Evolutionary conservation across 1,140 invertebrate species (phyloP), one percentile per base, ranked within the genome.

Genomic region (Cataglyphis hispanica): DNA sequence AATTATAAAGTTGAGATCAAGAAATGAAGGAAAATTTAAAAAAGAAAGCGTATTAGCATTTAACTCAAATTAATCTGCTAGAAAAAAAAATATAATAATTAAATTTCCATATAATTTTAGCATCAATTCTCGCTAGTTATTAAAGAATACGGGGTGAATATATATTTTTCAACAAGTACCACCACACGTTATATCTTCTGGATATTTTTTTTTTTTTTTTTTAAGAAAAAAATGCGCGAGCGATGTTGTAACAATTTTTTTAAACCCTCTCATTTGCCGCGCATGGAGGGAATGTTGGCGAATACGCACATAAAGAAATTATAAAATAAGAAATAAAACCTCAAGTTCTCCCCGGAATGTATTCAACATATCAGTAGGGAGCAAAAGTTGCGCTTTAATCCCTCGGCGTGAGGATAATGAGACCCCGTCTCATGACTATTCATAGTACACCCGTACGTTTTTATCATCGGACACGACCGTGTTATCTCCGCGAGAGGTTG

Each of bases 281-380:
- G 66, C 53, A 7, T 43, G 25, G 40, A n/a, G 46, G 19, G 46
- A 69, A 27, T 40, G 22, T 81, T 56, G 25, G 77, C 34, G 22
- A 58, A 31, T 40, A 72, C 11, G 46, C 46, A 25, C 10, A 22
- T 70, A 70, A 58, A 22, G 27, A 72, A 25, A 81, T 81, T 72
- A 46, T 46, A 81, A 81, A 81, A 70, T 70, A 80, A 80, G 43
- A 19, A 64, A 53, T 46, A 81, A 81, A 56, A 27, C 10, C 19
- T 25, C n/a, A 13, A 50, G 43, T 56, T 53, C 16, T 53, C 22
- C 76, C 53, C 27, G 27, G 31, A 37, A 43, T 34, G 19, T 64
- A 70, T 69, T 50, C 43, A 27, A 69, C 43, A 13, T 56, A 80
- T 56, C 34, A n/a, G 16, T 56, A 64, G 11, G n/a, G n/a, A 19